These are phyloP conservation scores for Lutjanus campechanus DNA, from an alignment of 2,797 vertebrate genomes.

Conservation along the genomic window DNA sequence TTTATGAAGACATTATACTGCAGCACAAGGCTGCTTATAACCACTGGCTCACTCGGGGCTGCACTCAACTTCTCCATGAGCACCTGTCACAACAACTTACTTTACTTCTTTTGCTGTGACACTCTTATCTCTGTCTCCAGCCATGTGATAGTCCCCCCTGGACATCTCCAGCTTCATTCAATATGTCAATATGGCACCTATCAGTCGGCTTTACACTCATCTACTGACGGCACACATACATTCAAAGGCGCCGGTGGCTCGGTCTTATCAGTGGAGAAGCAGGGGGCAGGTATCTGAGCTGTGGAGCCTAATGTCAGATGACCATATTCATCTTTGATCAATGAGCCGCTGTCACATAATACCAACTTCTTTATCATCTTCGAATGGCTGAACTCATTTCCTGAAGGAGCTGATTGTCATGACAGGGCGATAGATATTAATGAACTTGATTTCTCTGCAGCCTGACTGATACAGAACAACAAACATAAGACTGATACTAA, in stretches of 20 bases:
- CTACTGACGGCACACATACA: constrained; percentile 19
- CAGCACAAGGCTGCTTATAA: background rate
- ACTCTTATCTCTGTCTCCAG: constrained; percentile 69
- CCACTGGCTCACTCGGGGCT: background rate
- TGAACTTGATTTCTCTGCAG: constrained; percentile 31
- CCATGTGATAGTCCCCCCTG: constrained; percentile 29
- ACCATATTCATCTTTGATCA: constrained; percentile 62
- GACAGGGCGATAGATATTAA: constrained; percentile 42
- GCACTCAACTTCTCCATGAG: constrained; percentile 13
- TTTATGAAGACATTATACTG: background rate
- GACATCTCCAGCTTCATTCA: constrained; percentile 51
- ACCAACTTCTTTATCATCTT: constrained; percentile 41
- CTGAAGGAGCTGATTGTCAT: constrained; percentile 35
- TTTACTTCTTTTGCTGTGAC: constrained; percentile 37
- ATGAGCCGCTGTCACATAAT: constrained; percentile 49
- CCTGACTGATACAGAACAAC: background rate
- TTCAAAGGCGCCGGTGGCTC: constrained; percentile 12
- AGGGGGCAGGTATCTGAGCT: constrained; percentile 62
- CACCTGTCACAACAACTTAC: background rate
- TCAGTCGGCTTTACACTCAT: constrained; percentile 41
- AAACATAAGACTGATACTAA: background rate
- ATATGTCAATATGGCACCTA: constrained; percentile 67
- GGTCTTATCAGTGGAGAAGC: constrained; percentile 72
- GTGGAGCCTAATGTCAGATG: constrained; percentile 55
- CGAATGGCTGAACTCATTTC: constrained; percentile 47